phyloP scores from a whole-genome alignment of 2,113 vertebrate genomes.

The Hepsetus odoe region DNA sequence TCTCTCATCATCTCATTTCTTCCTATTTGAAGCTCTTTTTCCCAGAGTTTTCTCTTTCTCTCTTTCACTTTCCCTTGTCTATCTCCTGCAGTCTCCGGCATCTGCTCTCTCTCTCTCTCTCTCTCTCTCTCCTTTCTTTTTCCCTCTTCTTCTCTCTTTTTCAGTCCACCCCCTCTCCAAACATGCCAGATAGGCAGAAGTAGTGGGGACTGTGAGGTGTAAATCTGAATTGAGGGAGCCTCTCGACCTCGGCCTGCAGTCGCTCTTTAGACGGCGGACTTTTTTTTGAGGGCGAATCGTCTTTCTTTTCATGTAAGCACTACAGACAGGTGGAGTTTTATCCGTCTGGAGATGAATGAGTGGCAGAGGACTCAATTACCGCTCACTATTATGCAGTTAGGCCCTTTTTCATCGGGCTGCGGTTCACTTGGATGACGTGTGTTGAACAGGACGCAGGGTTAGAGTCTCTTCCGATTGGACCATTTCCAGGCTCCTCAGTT shows the following conservation, averaged over 20 bases:
- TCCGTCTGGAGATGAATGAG: slow-evolving; percentile 71
- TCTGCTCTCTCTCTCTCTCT: not conserved
- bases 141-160: slow-evolving; percentile 9
- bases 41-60: not conserved
- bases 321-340: slow-evolving; percentile 71
- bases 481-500: not conserved
- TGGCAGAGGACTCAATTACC: slow-evolving; percentile 60
- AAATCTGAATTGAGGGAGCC: slow-evolving; percentile 75
- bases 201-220: slow-evolving; percentile 62
- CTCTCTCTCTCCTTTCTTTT: not conserved
- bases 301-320: slow-evolving; percentile 71
- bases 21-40: not conserved
- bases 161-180: slow-evolving; percentile 51
- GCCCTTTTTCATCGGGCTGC: slow-evolving; percentile 57
- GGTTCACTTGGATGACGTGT: not conserved
- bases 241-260: slow-evolving; percentile 69
- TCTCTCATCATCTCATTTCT: not conserved
- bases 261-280: slow-evolving; percentile 73
- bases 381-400: slow-evolving; percentile 67
- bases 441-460: not conserved
- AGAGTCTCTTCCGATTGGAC: not conserved
- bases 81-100: not conserved
- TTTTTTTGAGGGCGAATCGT: slow-evolving; percentile 71
- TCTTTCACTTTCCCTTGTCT: not conserved
- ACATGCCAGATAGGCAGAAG: slow-evolving; percentile 73